phyloP scores from a whole-genome alignment of 2,797 vertebrate genomes.

The Gymnopithys bicolor region DNA sequence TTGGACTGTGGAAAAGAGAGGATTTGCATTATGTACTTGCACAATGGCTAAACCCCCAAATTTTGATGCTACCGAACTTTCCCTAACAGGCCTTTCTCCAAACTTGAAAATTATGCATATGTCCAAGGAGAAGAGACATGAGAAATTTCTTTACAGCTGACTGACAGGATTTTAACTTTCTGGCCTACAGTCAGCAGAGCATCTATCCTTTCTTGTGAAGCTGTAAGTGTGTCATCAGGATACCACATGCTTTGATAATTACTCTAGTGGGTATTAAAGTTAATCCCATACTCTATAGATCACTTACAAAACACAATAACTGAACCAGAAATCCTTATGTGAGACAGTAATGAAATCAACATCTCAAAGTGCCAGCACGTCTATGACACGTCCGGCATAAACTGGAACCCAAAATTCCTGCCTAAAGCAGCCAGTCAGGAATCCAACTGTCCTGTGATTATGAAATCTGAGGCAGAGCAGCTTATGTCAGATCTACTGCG shows the following conservation, averaged over 20 bases:
- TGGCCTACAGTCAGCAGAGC: conserved; percentile 24
- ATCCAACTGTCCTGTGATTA: conserved; percentile 63
- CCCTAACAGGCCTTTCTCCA: not conserved
- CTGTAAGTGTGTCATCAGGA: conserved; percentile 66
- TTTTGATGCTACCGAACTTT: not conserved
- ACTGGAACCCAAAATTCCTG: conserved; percentile 57
- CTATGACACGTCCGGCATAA: conserved; percentile 53
- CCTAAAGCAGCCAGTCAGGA: conserved; percentile 56
- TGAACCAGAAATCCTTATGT: conserved; percentile 73
- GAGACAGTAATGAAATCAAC: conserved; percentile 73
- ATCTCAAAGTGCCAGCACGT: conserved; percentile 60
- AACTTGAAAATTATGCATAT: not conserved
- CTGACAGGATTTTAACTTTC: conserved; percentile 21
- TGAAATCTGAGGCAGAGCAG: conserved; percentile 65
- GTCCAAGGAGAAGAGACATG: not conserved
- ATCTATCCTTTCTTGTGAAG: conserved; percentile 42
- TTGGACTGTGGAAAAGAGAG: fast-evolving
- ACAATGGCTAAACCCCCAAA: not conserved
- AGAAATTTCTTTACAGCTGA: not conserved
- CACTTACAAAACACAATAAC: conserved; percentile 77
- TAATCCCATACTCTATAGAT: conserved; percentile 76
- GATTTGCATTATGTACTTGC: not conserved
- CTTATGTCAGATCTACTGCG: conserved; percentile 67
- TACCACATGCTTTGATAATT: conserved; percentile 68
- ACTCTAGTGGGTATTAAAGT: conserved; percentile 75